These are phyloP conservation scores for Brotula barbata DNA, from an alignment of 2,797 vertebrate species.

Conservation along the genomic window DNA sequence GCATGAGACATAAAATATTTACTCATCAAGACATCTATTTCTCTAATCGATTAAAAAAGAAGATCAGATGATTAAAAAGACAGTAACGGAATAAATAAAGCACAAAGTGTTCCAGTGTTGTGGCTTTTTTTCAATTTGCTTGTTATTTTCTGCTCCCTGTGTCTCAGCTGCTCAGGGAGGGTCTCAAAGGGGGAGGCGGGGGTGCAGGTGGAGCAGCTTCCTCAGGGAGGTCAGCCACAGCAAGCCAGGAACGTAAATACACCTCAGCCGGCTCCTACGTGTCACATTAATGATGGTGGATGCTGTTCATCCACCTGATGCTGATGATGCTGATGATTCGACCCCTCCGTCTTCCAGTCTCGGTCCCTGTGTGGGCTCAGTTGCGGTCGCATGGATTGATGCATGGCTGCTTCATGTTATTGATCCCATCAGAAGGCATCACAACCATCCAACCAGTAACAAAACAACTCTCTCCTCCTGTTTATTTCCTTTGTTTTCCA, in stretches of 20 bases:
- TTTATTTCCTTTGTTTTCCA: too few relatives aligned
- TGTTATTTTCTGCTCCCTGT: slow-evolving; percentile 72
- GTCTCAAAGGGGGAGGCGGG: slow-evolving; percentile 66
- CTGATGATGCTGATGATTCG: too few relatives aligned
- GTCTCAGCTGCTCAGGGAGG: slow-evolving; percentile 80
- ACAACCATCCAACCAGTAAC: too few relatives aligned
- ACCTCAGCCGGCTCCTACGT: slow-evolving; percentile 42
- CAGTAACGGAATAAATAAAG: background rate
- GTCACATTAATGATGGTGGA: slow-evolving; percentile 25
- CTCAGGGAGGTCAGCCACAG: slow-evolving; percentile 46
- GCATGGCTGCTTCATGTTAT: too few relatives aligned
- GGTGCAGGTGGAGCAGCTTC: slow-evolving; percentile 54
- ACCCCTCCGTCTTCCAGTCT: too few relatives aligned
- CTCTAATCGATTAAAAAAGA: background rate
- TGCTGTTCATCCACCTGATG: too few relatives aligned
- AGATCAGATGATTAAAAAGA: background rate
- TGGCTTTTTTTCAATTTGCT: slow-evolving; percentile 76
- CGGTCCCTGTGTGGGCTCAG: too few relatives aligned
- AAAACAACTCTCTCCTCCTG: too few relatives aligned
- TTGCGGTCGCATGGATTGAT: background rate
- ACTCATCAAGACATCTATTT: background rate
- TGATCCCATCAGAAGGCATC: too few relatives aligned
- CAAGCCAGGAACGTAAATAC: slow-evolving; percentile 59
- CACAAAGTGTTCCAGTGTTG: slow-evolving; percentile 2
- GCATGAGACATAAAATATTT: slow-evolving; percentile 22